Percentiles rank a stretch among this genome's conserved stretches.
Conservation (phyloP, 1,140 invertebrate genomes). For the Drosophila bocki region DNA sequence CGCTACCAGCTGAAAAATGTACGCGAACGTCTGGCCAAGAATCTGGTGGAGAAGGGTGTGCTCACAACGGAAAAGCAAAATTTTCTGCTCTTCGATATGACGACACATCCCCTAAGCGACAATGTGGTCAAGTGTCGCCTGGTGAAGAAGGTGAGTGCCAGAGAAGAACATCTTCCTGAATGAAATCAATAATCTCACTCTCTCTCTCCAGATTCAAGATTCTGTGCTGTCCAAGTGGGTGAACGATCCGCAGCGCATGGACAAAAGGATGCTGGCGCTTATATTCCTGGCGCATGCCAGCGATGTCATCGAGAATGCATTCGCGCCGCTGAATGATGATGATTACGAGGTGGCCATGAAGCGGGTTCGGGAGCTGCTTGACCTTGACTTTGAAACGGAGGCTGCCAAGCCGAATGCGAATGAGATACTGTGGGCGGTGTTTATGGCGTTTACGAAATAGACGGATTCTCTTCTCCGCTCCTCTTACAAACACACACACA, state of each 20-base stretch:
- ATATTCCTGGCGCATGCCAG: conserved; percentile 98
- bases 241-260: conserved; percentile 99
- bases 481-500: conserved; percentile 26
- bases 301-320: conserved; percentile 99
- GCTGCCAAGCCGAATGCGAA: conserved; percentile 93
- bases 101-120: conserved; percentile 99
- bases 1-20: conserved; percentile 99
- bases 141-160: conserved; percentile 94
- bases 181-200: neutral
- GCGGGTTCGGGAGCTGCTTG: conserved; percentile 96
- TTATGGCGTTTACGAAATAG: conserved; percentile 99
- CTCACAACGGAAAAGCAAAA: conserved; percentile 99
- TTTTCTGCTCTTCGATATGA: conserved; percentile 99
- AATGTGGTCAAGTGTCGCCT: conserved; percentile 97
- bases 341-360: conserved; percentile 99
- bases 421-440: conserved; percentile 99
- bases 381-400: conserved; percentile 98
- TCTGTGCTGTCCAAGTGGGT: conserved; percentile 98
- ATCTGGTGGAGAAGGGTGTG: conserved; percentile 99
- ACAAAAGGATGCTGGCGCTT: conserved; percentile 95
- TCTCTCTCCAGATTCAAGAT: conserved; percentile 93
- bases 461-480: conserved; percentile 22
- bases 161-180: neutral
- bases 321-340: conserved; percentile 98
- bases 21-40: conserved; percentile 99